These are phyloP conservation scores for Takifugu flavidus DNA, from an alignment of 2,113 vertebrate genomes.

Conservation along the genomic window DNA sequence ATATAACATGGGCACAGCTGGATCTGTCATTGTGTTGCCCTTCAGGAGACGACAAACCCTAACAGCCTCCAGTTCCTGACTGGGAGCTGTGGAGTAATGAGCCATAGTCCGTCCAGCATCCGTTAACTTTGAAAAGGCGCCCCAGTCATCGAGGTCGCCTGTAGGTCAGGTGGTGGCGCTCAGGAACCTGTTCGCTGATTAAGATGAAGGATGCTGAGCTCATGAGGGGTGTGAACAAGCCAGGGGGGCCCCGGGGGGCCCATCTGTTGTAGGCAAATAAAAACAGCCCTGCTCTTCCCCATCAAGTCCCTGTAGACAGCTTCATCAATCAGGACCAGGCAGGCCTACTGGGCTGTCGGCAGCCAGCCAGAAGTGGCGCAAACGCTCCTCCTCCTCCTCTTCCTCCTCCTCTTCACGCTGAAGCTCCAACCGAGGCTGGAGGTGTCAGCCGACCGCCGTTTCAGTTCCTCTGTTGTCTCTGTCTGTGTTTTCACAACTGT, in stretches of 20 bases:
- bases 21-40: neutral
- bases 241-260: constrained; percentile 49
- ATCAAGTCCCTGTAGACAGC: constrained; percentile 52
- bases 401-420: constrained; percentile 37
- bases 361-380: constrained; percentile 56
- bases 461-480: constrained; percentile 40
- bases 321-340: constrained; percentile 68
- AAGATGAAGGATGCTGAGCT: constrained; percentile 55
- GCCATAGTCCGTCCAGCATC: constrained; percentile 12
- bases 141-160: constrained; percentile 47
- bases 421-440: constrained; percentile 59
- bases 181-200: constrained; percentile 47
- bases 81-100: constrained; percentile 13
- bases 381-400: constrained; percentile 27
- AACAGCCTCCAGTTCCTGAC: neutral
- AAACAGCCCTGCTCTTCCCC: constrained; percentile 35
- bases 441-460: constrained; percentile 47
- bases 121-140: constrained; percentile 27
- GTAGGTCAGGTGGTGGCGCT: constrained; percentile 36
- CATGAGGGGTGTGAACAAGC: constrained; percentile 44
- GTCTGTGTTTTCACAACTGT: constrained; percentile 67
- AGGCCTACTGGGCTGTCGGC: constrained; percentile 54
- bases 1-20: neutral
- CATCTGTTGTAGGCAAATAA: constrained; percentile 69
- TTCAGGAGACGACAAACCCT: neutral